Evolutionary conservation across 2,888 invertebrate species (phyloP).

Genomic region (Druceiella hillmani): DNA sequence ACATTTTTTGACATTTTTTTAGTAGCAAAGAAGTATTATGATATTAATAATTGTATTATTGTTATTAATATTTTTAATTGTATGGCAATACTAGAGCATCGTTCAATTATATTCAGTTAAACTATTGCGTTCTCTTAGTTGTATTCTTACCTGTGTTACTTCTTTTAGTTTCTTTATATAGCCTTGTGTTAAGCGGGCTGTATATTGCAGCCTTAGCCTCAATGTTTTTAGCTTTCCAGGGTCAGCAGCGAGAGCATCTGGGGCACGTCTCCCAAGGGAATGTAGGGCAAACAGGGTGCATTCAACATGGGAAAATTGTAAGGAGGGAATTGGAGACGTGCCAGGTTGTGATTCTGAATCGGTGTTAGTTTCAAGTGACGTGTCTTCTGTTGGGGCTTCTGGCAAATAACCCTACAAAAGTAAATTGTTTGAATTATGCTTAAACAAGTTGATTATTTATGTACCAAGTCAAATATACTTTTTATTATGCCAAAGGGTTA

Average conservation of each 20-base stretch:
- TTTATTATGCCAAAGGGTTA: too few relatives aligned
- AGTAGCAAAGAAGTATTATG: too few relatives aligned
- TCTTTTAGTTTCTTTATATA: constrained; percentile 66
- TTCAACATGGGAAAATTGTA: constrained; percentile 92
- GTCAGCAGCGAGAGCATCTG: constrained; percentile 68
- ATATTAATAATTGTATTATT: constrained; percentile 24
- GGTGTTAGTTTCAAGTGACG: constrained; percentile 38
- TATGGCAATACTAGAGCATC: not conserved
- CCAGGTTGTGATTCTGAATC: constrained; percentile 34
- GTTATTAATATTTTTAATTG: constrained; percentile 24
- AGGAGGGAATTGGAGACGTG: constrained; percentile 66
- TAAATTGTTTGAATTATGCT: too few relatives aligned
- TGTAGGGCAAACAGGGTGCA: constrained; percentile 76
- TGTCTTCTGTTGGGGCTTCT: constrained; percentile 61
- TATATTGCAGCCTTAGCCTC: constrained; percentile 80
- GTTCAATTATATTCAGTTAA: not conserved
- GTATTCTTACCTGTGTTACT: constrained; percentile 51
- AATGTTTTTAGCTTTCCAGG: constrained; percentile 77
- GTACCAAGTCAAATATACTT: too few relatives aligned
- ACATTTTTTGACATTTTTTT: too few relatives aligned
- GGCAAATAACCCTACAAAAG: constrained; percentile 92
- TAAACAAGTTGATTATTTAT: too few relatives aligned
- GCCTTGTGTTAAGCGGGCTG: constrained; percentile 87
- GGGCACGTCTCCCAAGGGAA: constrained; percentile 72
- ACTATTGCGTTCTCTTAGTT: not conserved